These are phyloP conservation scores for Cygnus olor DNA, from an alignment of 2,797 vertebrate genomes.

Conservation along the genomic window DNA sequence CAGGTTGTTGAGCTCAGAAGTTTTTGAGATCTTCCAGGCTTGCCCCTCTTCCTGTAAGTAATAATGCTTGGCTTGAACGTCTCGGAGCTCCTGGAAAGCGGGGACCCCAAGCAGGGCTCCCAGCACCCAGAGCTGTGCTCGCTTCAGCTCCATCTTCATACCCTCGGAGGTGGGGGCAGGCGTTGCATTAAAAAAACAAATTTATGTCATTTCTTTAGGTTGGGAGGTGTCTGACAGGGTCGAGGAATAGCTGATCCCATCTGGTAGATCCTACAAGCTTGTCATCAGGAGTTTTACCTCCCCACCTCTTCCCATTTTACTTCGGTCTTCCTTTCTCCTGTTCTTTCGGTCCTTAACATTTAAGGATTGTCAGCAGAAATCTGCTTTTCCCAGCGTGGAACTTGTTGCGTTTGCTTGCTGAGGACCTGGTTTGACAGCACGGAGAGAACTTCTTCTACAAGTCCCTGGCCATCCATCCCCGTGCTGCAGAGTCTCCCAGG, in stretches of 20 bases:
- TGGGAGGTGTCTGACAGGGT: not conserved
- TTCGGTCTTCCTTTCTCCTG: not conserved
- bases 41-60: not conserved
- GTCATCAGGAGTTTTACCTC: not conserved
- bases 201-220: not conserved
- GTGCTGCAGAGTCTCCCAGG: not conserved
- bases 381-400: rapidly evolving
- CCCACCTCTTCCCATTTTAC: not conserved
- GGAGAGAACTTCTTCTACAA: not conserved
- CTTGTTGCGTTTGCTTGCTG: rapidly evolving
- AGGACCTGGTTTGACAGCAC: not conserved
- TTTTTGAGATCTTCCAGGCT: constrained; percentile 7
- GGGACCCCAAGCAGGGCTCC: not conserved
- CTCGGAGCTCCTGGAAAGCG: not conserved
- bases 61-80: not conserved
- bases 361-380: not conserved
- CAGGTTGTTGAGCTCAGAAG: constrained; percentile 7
- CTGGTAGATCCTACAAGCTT: not conserved
- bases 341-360: not conserved
- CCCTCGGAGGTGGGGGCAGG: not conserved
- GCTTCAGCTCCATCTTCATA: not conserved
- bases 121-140: not conserved
- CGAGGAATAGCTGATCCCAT: not conserved
- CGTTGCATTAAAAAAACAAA: not conserved
- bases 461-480: not conserved